Conservation (phyloP, 2,888 invertebrate genomes). For the Dicranocentrus wangi region DNA sequence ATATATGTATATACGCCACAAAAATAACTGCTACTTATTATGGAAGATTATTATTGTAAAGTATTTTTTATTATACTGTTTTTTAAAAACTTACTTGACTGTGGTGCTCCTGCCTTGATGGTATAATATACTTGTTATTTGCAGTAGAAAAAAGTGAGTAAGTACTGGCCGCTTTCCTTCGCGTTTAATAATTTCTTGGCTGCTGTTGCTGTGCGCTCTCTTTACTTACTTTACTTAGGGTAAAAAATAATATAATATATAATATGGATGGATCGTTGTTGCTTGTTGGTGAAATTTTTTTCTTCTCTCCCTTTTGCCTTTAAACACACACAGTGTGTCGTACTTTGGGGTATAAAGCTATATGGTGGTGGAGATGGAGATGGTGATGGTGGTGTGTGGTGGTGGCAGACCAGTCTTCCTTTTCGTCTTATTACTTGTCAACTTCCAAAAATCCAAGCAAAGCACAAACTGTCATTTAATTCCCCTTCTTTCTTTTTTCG, state of each 20-base stretch:
- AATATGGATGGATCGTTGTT: conserved; percentile 35
- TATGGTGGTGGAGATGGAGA: not conserved
- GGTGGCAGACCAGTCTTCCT: conserved; percentile 1
- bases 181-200: conserved; percentile 42
- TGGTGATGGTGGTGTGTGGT: not conserved
- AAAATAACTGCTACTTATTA: conserved; percentile 8
- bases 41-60: conserved; percentile 1
- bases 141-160: conserved; percentile 11
- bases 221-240: conserved; percentile 34
- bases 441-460: conserved; percentile 29
- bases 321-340: not conserved
- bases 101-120: not conserved
- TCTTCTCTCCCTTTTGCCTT: conserved; percentile 11
- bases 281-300: conserved; percentile 8
- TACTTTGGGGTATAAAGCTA: not conserved
- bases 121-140: not conserved
- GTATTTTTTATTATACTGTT: not conserved
- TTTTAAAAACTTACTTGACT: conserved; percentile 27
- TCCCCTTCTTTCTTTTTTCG: conserved; percentile 35
- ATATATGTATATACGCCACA: too few relatives aligned
- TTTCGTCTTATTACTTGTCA: conserved; percentile 38
- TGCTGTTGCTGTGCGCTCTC: conserved; percentile 47
- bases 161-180: conserved; percentile 50
- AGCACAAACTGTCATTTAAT: conserved; percentile 51
- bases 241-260: conserved; percentile 36